These are phyloP conservation scores for Cylas formicarius DNA, from an alignment of 1,140 invertebrate genomes.

Conservation along the genomic window DNA sequence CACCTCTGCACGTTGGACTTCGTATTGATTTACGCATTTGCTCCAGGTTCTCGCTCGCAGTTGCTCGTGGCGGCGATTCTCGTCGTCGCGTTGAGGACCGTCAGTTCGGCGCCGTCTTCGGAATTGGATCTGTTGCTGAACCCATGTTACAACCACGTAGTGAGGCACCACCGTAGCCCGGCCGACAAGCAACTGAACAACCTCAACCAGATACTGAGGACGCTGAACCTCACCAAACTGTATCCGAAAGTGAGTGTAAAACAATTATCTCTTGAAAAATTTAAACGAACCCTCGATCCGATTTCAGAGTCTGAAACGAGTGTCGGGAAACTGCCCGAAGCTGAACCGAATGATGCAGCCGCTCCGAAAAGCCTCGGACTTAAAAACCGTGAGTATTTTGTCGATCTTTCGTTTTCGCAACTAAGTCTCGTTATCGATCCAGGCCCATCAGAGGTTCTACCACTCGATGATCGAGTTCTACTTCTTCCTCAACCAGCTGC, in stretches of 20 bases:
- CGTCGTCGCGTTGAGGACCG: constrained; percentile 9
- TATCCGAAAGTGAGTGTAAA: constrained; percentile 12
- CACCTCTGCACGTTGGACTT: too few species aligned
- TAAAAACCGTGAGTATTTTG: constrained; percentile 12
- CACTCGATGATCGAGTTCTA: constrained; percentile 15
- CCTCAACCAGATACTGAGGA: constrained; percentile 10
- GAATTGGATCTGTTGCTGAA: constrained; percentile 21
- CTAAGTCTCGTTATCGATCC: constrained; percentile 15
- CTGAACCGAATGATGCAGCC: constrained; percentile 16
- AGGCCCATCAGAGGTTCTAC: constrained; percentile 18
- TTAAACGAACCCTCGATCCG: background rate
- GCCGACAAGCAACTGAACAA: constrained; percentile 19
- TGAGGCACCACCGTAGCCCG: constrained; percentile 23
- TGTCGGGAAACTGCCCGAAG: constrained; percentile 13
- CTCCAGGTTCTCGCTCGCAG: constrained; percentile 14
- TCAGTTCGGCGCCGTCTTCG: constrained; percentile 7
- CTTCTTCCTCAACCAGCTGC: constrained; percentile 12
- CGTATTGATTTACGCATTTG: too few species aligned
- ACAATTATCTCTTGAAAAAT: background rate
- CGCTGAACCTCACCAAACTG: constrained; percentile 12
- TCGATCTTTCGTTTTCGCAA: constrained; percentile 1
- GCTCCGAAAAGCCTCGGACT: constrained; percentile 5
- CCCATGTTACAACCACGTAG: constrained; percentile 14
- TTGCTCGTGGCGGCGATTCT: constrained; percentile 13
- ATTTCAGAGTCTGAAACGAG: constrained; percentile 6